Conservation (phyloP, 2,888 invertebrate species). For the Creontiades dilutus region DNA sequence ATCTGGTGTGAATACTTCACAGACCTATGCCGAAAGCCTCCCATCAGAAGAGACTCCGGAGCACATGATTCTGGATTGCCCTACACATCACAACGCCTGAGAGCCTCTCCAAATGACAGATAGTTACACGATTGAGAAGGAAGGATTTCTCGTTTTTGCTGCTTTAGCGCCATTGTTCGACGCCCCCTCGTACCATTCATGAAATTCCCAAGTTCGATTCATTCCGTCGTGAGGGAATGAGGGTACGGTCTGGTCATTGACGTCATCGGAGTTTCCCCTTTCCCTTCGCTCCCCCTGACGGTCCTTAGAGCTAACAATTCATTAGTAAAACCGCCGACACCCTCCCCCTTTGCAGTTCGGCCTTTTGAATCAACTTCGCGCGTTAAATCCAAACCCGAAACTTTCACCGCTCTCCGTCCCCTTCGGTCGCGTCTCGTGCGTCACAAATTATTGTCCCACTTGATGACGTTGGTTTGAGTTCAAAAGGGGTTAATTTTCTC, state of each 20-base stretch:
- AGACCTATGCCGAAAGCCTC: too few relatives aligned
- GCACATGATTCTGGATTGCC: too few relatives aligned
- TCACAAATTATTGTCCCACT: slow-evolving; percentile 35
- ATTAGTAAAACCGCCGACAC: not conserved
- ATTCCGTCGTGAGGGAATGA: not conserved
- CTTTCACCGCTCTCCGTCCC: not conserved
- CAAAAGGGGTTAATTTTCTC: slow-evolving; percentile 13
- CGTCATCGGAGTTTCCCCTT: not conserved
- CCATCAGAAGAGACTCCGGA: too few relatives aligned
- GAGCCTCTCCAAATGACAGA: too few relatives aligned
- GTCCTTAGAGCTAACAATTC: not conserved
- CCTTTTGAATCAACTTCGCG: not conserved
- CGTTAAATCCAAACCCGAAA: not conserved
- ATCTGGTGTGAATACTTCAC: too few relatives aligned
- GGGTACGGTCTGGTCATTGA: not conserved
- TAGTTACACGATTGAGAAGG: too few relatives aligned
- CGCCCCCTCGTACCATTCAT: too few relatives aligned
- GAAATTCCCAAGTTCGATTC: too few relatives aligned
- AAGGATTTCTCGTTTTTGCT: too few relatives aligned
- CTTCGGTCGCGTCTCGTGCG: not conserved
- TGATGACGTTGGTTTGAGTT: slow-evolving; percentile 1
- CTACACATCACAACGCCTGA: too few relatives aligned
- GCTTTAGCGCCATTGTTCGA: too few relatives aligned
- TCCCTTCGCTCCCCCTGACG: too few relatives aligned
- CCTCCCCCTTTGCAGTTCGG: not conserved